Evolutionary conservation across 1,140 invertebrate species (phyloP).

Genomic region (Pomacea maculata): DNA sequence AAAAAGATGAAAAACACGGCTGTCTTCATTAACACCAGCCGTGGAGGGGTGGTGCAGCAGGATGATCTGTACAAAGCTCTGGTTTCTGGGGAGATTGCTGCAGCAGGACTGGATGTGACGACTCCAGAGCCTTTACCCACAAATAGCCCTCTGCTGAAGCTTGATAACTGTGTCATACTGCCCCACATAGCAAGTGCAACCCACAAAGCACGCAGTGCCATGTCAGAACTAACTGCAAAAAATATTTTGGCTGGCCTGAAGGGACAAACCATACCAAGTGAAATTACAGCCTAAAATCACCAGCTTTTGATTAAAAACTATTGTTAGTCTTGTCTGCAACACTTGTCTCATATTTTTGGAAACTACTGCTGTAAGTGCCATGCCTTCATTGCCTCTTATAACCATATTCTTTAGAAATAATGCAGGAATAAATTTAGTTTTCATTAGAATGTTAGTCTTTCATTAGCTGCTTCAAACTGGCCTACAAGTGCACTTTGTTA

Average conservation of each 20-base stretch:
- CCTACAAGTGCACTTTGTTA: too few relatives aligned
- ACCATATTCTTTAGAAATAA: too few relatives aligned
- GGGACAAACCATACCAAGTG: constrained; percentile 74
- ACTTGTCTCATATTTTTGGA: too few relatives aligned
- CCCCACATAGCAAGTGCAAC: constrained; percentile 95
- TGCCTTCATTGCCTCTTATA: too few relatives aligned
- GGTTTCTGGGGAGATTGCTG: constrained; percentile 74
- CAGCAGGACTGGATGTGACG: constrained; percentile 92
- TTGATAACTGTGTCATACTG: constrained; percentile 87
- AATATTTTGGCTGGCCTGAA: constrained; percentile 87
- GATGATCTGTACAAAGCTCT: constrained; percentile 56
- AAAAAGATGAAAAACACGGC: constrained; percentile 63
- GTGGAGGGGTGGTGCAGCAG: constrained; percentile 64
- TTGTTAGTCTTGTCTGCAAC: too few relatives aligned
- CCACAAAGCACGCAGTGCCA: constrained; percentile 79
- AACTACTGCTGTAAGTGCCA: too few relatives aligned
- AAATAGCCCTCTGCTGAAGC: constrained; percentile 79
- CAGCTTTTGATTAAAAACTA: too few relatives aligned
- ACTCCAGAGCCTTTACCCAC: constrained; percentile 89
- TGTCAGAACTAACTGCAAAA: constrained; percentile 84
- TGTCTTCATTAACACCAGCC: constrained; percentile 63
- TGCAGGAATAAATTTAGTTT: too few relatives aligned
- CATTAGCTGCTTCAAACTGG: too few relatives aligned
- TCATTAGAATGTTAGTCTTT: too few relatives aligned
- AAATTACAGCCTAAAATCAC: constrained; percentile 22